phyloP scores from a whole-genome alignment of 2,888 invertebrate species.

The Ormyrus pomaceus region DNA sequence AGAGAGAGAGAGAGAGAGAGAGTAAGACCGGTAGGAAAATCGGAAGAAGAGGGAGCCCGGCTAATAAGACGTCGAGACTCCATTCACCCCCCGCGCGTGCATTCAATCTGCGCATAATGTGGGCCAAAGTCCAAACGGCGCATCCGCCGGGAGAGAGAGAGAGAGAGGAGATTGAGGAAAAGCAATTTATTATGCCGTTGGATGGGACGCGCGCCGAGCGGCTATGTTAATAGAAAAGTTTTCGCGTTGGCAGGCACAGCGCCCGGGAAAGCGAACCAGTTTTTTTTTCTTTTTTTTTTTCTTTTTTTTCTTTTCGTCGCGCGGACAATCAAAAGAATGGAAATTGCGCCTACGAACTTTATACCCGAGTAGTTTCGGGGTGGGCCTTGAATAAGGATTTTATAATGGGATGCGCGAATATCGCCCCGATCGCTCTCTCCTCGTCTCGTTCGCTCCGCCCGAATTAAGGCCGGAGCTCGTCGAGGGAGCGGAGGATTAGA shows the following conservation, averaged over 20 bases:
- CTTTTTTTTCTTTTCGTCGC: too few species aligned
- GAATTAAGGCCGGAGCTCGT: too few species aligned
- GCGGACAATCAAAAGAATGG: too few species aligned
- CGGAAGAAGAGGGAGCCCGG: not conserved
- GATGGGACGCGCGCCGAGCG: not conserved
- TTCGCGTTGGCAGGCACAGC: constrained; percentile 3
- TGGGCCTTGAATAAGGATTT: too few species aligned
- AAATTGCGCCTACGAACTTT: too few species aligned
- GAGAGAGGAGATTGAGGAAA: not conserved
- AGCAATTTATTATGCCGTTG: constrained; percentile 47
- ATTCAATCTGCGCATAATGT: constrained; percentile 48
- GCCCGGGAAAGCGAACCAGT: not conserved
- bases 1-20: not conserved
- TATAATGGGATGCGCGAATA: too few species aligned
- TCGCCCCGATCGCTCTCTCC: too few species aligned
- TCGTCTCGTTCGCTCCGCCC: too few species aligned
- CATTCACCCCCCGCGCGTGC: constrained; percentile 6
- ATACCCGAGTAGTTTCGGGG: too few species aligned
- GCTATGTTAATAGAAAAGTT: constrained; percentile 50
- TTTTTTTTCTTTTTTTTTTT: too few species aligned
- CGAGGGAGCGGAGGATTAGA: too few species aligned
- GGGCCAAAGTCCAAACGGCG: constrained; percentile 41
- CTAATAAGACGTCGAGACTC: constrained; percentile 46
- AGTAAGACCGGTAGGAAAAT: not conserved
- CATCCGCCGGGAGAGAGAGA: not conserved